Base-by-base conservation (phyloP, 64 coral and sea anemone genomes). In the Montipora sp. region DNA sequence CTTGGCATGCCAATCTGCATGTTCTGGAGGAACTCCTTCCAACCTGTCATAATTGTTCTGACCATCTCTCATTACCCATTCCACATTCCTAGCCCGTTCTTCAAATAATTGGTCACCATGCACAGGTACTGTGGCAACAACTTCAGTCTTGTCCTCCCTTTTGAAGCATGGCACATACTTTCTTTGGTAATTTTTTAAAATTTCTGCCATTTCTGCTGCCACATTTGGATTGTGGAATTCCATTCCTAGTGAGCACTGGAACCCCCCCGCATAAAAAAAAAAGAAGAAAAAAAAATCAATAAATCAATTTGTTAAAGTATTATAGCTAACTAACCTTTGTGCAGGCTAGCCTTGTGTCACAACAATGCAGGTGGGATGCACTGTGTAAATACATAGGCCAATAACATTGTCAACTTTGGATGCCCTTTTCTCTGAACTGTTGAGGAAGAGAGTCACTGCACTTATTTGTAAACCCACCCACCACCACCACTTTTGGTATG, bases 91-190 rank as follows among this genome's bases (percentile, higher is more conserved):
- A 10, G 76, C 66, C 13, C 92, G 2, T 59, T 93, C 92, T 65
- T 93, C 83, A 59, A 93, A 93, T 16, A 93, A 44, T 44, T 93
- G 83, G 21, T 93, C 91, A 11, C 91, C 83, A 73, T 93, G 84
- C 15, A 93, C 66, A 18, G 84, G 92, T 9, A 93, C 84, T 18
- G 27, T 48, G 2, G 77, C 47, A 24, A 93, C 1, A 12, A 93
- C 84, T n/a, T 24, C 76, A 27, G 65, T 81, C 21, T 94, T 47
- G 50, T 88, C 18, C 7, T 57, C 47, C 45, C 13, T 15, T 10
- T 51, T 73, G 53, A 87, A 88, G 20, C 66, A 73, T 14, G 92
- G 92, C 5, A 80, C 92, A 93, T 93, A 90, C 43, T 80, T 79
- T 4, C 7, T 6, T 5, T 90, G 88, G 50, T 90, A 80, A 79